Base-by-base conservation (phyloP, 2,797 vertebrate genomes). In the Hylomyscus alleni region DNA sequence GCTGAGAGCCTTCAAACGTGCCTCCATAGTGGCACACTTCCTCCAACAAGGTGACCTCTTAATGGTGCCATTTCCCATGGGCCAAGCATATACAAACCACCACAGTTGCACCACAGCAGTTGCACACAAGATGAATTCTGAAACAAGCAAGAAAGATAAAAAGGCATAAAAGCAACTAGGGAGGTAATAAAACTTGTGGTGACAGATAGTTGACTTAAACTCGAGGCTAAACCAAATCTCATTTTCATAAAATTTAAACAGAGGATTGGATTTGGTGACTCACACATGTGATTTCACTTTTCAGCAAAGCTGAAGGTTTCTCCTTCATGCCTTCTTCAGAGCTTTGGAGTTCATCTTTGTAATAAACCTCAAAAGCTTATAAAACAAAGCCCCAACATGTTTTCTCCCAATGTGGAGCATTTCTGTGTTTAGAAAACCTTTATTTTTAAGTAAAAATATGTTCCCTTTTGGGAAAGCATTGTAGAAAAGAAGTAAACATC, bases 331-430 rank as follows among this genome's bases (percentile, higher is more conserved):
- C 2, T 0, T 95, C 40, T 86, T 73, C 24, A 69, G 75, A 81
- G 40, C 76, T 91, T 86, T 96, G 86, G 50, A 62, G 89, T 94
- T 58, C 82, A 10, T 90, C 22, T 89, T 52, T 82, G 78, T 44
- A 92, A 91, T 44, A 94, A 94, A 86, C 29, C 15, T 84, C 67
- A 15, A 94, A 15, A 94, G 75, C 83, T 84, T 95, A 89, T 52
- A 90, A 92, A 95, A 90, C 94, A 90, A 97, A 84, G 24, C 37
- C 72, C 89, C 40, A 85, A 26, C 29, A 47, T 95, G 77, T 96
- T 65, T 44, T 85, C 78, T 92, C 58, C 34, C 13, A 89, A 69
- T 78, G 84, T 31, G 54, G 89, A 94, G 44, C 40, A 92, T 83
- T 84, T 93, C 88, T 88, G 50, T 93, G 89, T 90, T 96, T 96